Evolutionary conservation across 2,113 vertebrate genomes (phyloP).

Genomic region (Nothobranchius kuhntae): DNA sequence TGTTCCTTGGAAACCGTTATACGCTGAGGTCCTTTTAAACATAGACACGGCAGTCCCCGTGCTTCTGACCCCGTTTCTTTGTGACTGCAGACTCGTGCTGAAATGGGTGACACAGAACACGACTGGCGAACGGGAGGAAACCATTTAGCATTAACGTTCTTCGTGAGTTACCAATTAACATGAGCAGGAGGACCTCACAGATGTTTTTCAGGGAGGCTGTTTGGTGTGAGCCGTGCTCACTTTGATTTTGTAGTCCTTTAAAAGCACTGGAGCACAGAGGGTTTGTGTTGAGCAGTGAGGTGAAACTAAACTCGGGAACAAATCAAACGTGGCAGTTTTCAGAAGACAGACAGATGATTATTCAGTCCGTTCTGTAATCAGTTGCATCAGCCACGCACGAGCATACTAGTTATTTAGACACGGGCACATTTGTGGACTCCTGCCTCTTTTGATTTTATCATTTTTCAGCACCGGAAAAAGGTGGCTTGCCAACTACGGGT

Average conservation of each 20-base stretch:
- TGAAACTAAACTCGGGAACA: slow-evolving; percentile 24
- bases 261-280: slow-evolving; percentile 57
- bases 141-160: neutral
- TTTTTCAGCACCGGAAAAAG: too few species aligned
- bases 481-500: too few species aligned
- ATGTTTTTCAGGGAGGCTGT: neutral
- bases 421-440: too few species aligned
- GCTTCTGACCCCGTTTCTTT: slow-evolving; percentile 32
- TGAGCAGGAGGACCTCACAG: slow-evolving; percentile 7
- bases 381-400: too few species aligned
- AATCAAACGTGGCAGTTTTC: too few species aligned
- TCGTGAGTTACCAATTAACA: slow-evolving; percentile 35
- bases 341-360: too few species aligned
- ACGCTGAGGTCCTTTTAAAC: slow-evolving; percentile 12
- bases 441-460: too few species aligned
- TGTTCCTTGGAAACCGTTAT: slow-evolving; percentile 19
- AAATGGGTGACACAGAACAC: slow-evolving; percentile 8
- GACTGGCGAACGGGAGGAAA: neutral
- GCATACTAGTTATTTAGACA: too few species aligned
- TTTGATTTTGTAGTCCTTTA: slow-evolving; percentile 16
- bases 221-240: neutral
- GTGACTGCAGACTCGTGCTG: neutral
- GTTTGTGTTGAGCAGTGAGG: slow-evolving; percentile 45
- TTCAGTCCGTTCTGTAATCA: too few species aligned
- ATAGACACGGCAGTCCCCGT: slow-evolving; percentile 18